Percentiles rank a stretch among this genome's conserved stretches.
phyloP scores from a whole-genome alignment of 1,140 invertebrate genomes.

The Anagrus nilaparvatae region DNA sequence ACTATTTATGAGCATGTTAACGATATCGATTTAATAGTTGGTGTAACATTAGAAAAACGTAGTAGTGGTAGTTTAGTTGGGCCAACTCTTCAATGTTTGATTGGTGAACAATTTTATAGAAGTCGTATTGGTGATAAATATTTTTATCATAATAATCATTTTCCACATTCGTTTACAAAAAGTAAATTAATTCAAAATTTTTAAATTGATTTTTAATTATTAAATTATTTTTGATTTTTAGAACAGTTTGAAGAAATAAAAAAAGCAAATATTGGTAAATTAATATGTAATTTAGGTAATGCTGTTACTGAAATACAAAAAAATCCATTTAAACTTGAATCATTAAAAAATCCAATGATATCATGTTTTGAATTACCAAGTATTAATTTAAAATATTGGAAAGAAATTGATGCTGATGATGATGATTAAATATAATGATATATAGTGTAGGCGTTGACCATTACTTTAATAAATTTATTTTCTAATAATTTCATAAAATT shows the following conservation, averaged over 20 bases:
- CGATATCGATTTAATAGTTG: constrained; percentile 58
- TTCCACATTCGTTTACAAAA: constrained; percentile 41
- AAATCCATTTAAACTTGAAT: constrained; percentile 14
- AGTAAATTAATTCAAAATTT: constrained; percentile 23
- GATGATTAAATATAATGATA: neutral
- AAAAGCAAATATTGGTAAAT: constrained; percentile 42
- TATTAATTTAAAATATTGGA: constrained; percentile 39
- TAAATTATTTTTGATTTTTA: constrained; percentile 19
- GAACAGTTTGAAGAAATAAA: constrained; percentile 46
- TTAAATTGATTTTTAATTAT: neutral
- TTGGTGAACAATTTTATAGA: constrained; percentile 52
- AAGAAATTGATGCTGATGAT: constrained; percentile 16
- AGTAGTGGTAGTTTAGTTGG: constrained; percentile 45
- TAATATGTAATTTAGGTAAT: constrained; percentile 51
- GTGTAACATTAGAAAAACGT: constrained; percentile 46
- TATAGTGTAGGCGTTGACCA: no score
- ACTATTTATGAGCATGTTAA: constrained; percentile 43
- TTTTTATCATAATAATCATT: constrained; percentile 45
- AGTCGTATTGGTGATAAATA: constrained; percentile 43
- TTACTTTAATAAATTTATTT: no score
- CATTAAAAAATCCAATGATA: constrained; percentile 37
- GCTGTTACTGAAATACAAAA: constrained; percentile 29
- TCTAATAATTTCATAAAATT: no score
- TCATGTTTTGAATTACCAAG: constrained; percentile 35
- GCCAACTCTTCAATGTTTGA: constrained; percentile 50